phyloP scores from a whole-genome alignment of 2,888 invertebrate species.

The Eudasyphora cyanicolor region DNA sequence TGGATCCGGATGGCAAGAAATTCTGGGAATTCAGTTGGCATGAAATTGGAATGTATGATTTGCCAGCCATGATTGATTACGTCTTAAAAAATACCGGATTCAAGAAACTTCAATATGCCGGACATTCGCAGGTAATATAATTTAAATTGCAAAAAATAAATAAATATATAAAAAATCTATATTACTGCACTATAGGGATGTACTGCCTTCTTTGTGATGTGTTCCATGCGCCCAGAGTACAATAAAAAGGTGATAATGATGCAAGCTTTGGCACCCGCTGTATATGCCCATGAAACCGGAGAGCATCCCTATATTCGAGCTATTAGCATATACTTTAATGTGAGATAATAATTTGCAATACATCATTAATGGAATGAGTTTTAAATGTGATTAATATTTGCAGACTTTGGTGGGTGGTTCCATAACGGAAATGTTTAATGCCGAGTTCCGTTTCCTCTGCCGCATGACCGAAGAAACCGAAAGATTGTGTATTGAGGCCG shows the following conservation, averaged over 20 bases:
- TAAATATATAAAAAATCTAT: conserved; percentile 68
- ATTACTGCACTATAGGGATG: conserved; percentile 82
- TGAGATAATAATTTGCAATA: conserved; percentile 65
- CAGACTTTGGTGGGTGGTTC: conserved; percentile 77
- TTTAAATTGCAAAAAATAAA: neutral
- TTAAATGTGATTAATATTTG: neutral
- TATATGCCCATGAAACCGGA: conserved; percentile 80
- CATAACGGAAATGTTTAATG: conserved; percentile 76
- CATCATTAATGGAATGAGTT: neutral
- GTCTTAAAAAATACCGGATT: conserved; percentile 80
- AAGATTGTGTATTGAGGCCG: conserved; percentile 77
- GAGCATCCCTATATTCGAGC: conserved; percentile 77
- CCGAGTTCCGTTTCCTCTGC: conserved; percentile 76
- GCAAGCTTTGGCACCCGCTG: conserved; percentile 87
- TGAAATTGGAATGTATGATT: conserved; percentile 90
- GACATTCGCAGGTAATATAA: conserved; percentile 83
- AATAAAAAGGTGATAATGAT: conserved; percentile 85
- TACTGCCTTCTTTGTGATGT: conserved; percentile 86
- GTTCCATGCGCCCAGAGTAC: conserved; percentile 83
- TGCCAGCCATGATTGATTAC: conserved; percentile 91
- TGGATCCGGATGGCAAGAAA: conserved; percentile 76
- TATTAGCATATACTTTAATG: conserved; percentile 77
- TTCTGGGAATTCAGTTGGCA: conserved; percentile 91
- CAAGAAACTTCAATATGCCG: conserved; percentile 82
- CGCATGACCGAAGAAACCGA: conserved; percentile 78